phyloP scores from a whole-genome alignment of 2,113 vertebrate species.

The Muntiacus muntjak region DNA sequence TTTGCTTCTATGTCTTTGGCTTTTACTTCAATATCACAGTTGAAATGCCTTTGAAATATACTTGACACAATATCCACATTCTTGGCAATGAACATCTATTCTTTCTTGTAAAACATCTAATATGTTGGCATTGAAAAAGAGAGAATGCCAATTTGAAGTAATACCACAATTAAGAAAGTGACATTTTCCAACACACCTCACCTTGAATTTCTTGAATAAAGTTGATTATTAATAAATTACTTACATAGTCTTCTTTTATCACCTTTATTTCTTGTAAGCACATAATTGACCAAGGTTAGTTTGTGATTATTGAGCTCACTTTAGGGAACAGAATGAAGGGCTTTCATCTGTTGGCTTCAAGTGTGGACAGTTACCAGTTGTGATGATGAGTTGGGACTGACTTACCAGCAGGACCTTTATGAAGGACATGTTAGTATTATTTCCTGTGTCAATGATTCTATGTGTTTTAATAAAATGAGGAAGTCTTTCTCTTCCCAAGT shows the following conservation, averaged over 20 bases:
- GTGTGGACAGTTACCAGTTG: not conserved
- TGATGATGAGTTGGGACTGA: not conserved
- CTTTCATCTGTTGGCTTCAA: not conserved
- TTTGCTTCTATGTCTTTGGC: conserved; percentile 34
- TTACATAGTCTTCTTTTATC: not conserved
- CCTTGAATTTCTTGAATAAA: not conserved
- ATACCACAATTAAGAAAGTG: conserved; percentile 25
- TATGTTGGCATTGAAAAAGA: conserved; percentile 29
- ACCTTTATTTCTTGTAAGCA: not conserved
- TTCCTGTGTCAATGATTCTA: not conserved
- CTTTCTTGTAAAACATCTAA: conserved; percentile 37
- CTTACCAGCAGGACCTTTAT: not conserved
- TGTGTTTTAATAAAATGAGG: conserved; percentile 42
- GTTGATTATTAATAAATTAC: not conserved
- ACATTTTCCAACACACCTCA: not conserved
- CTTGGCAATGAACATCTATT: conserved; percentile 6
- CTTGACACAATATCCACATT: conserved; percentile 27
- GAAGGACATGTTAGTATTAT: not conserved
- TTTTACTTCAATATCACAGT: conserved; percentile 10
- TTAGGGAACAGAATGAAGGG: not conserved
- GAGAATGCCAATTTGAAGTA: conserved; percentile 12
- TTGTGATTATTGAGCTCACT: not conserved
- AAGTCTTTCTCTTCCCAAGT: conserved; percentile 42
- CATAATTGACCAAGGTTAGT: not conserved
- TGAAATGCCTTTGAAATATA: conserved; percentile 40